Base-by-base conservation (phyloP, 2,888 invertebrate genomes). In the Melolontha melolontha region DNA sequence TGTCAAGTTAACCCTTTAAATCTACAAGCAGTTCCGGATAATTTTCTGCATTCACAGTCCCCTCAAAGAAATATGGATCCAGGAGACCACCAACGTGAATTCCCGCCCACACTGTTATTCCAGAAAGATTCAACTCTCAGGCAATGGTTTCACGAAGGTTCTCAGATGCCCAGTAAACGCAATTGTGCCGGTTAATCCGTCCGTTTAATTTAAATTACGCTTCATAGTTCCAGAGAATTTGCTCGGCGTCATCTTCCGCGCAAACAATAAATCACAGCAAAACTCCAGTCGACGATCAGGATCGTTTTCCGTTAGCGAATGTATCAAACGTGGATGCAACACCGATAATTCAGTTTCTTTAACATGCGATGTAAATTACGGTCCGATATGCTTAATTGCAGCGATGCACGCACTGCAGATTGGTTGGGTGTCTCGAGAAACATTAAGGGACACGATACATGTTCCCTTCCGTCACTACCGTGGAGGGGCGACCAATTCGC, bases 191-290 rank as follows among this genome's bases (percentile, higher is more conserved):
- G 62, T 77, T 78, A 17, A 77, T 66, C 6, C 64, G 50, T 34
- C 74, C 73, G 70, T 75, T 77, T 12, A 76, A 63, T 59, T 76
- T 73, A 64, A 77, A 77, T 17, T 64, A 68, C 47, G 73, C 75
- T 65, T 77, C 74, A 68, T 75, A 73, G 14, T 64, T 65, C 72
- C 68, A 75, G 42, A 77, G 54, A 70, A 75, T 71, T 29, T 47
- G 69, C 14, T 62, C 22, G 55, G 55, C 47, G 51, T 74, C 68
- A 66, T 70, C 70, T 41, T 69, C 51, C 14, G 34, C 54, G 57
- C 67, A 71, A 17, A 54, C 71, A 29, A 44, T 51, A 64, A 66
- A 72, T 70, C 71, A 71, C 59, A 72, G 66, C 72, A 72, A 70
- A 71, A n/a, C n/a, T n/a, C n/a, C n/a, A n/a, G n/a, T n/a, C n/a